These are phyloP conservation scores for Holothuria scabra DNA, from an alignment of 53 echinoderm and acorn worm genomes.

Conservation along the genomic window DNA sequence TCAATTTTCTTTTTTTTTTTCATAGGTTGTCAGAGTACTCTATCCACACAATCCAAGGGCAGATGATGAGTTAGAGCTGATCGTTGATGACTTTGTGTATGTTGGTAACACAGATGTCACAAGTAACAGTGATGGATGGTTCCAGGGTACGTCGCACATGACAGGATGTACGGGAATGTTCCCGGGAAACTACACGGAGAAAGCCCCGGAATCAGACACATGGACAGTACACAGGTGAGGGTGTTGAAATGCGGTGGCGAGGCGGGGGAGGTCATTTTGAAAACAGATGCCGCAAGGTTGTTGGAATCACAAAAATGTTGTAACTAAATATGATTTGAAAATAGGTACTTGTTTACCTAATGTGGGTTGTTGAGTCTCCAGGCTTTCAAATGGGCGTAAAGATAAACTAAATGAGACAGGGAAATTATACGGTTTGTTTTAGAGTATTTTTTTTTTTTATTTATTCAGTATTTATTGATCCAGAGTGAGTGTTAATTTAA, in stretches of 20 bases:
- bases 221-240: conserved; percentile 96
- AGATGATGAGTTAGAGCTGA: conserved; percentile 91
- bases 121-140: conserved; percentile 87
- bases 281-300: too few species aligned
- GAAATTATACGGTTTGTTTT: too few species aligned
- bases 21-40: conserved; percentile 86
- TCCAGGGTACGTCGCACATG: conserved; percentile 78
- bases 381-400: too few species aligned
- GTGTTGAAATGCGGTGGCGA: not conserved
- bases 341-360: too few species aligned
- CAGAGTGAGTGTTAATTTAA: too few species aligned
- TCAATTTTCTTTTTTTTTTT: not conserved
- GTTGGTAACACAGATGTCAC: conserved; percentile 63
- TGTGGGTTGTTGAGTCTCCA: too few species aligned
- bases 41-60: conserved; percentile 87
- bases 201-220: conserved; percentile 93
- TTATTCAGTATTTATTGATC: too few species aligned
- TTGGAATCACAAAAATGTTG: too few species aligned
- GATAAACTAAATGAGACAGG: too few species aligned
- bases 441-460: too few species aligned
- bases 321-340: too few species aligned
- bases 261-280: too few species aligned
- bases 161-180: conserved; percentile 91
- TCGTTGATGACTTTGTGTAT: conserved; percentile 90
- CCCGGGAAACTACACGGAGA: conserved; percentile 96